Conservation (phyloP, 2,888 invertebrate species). For the Rhogogaster chlorosoma region DNA sequence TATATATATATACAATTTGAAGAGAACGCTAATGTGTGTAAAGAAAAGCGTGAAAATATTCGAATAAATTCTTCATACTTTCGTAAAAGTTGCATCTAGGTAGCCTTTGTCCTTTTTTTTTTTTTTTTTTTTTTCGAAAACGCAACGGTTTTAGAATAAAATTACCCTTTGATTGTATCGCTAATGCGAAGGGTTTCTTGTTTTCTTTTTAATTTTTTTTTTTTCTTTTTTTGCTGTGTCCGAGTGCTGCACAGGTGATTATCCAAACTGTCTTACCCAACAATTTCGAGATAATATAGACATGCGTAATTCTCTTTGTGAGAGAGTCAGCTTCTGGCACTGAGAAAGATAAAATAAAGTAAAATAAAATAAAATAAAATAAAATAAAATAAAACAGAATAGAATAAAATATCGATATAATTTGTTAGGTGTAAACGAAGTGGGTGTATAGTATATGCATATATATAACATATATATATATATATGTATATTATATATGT, state of each 20-base stretch:
- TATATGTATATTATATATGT: conserved; percentile 10
- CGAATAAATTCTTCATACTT: background rate
- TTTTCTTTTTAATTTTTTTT: background rate
- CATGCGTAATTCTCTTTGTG: conserved; percentile 4
- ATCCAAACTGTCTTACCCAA: background rate
- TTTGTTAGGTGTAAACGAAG: conserved; percentile 41
- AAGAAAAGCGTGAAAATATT: background rate
- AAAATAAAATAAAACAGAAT: background rate
- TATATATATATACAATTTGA: background rate
- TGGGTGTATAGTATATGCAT: conserved; percentile 23
- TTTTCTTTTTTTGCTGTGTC: background rate
- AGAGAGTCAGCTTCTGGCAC: conserved; percentile 28
- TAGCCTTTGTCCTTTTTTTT: background rate
- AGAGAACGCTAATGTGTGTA: background rate
- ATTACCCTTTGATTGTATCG: conserved; percentile 4
- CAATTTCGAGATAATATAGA: background rate
- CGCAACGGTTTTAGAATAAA: conserved; percentile 18
- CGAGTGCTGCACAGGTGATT: background rate
- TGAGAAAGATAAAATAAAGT: background rate
- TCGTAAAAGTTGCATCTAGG: background rate
- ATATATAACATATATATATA: background rate
- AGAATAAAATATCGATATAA: conserved; percentile 19
- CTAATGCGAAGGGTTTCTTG: background rate
- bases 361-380: background rate
- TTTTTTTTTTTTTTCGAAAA: background rate